These are phyloP conservation scores for Aphelinus atriplicis DNA, from an alignment of 1,140 invertebrate species.

Conservation along the genomic window DNA sequence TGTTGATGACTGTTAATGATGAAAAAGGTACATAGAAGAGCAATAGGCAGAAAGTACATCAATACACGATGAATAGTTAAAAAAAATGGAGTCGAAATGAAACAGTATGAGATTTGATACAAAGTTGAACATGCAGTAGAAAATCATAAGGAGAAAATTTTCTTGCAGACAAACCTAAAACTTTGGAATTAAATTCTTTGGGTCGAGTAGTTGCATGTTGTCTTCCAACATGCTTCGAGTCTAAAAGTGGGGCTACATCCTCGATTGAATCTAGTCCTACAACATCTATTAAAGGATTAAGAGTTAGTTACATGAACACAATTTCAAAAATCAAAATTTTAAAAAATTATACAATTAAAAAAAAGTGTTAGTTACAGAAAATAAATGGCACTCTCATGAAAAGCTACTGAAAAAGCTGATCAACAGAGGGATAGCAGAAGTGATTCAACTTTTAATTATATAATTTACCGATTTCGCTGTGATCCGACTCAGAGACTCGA, in stretches of 20 bases:
- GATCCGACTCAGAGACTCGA: constrained; percentile 29
- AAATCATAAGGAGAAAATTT: constrained; percentile 1
- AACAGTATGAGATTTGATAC: neutral
- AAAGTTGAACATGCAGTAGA: neutral
- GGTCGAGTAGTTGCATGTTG: constrained; percentile 29
- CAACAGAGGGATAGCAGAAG: constrained; percentile 11
- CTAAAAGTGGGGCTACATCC: constrained; percentile 32
- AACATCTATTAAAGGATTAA: constrained; percentile 43
- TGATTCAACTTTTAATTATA: constrained; percentile 4
- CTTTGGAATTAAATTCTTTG: constrained; percentile 37
- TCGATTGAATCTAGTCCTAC: constrained; percentile 42
- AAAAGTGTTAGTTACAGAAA: constrained; percentile 28
- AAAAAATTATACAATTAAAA: too few relatives aligned
- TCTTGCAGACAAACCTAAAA: constrained; percentile 42
- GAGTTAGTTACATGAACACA: constrained; percentile 15
- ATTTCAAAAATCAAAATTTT: too few relatives aligned
- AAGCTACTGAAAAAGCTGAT: constrained; percentile 29
- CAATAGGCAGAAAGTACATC: neutral
- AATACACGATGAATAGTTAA: neutral
- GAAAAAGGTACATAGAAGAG: too few relatives aligned
- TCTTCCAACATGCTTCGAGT: constrained; percentile 37
- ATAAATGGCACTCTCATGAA: constrained; percentile 18
- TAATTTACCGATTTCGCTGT: constrained; percentile 45
- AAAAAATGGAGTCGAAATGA: constrained; percentile 2
- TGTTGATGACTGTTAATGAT: too few relatives aligned